Conservation (phyloP, 2,888 invertebrate genomes). For the Apocheima hispidaria region DNA sequence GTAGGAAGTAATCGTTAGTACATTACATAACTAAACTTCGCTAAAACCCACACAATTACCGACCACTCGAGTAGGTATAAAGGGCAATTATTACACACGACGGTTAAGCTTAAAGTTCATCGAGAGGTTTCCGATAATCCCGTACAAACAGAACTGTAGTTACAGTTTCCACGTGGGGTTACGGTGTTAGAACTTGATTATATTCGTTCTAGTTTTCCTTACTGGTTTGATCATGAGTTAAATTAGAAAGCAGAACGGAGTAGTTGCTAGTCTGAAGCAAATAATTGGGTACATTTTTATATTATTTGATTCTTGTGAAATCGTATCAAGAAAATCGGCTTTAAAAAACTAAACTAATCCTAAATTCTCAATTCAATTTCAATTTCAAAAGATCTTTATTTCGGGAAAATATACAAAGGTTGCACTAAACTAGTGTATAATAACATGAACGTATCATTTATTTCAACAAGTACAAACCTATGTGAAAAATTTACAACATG, state of each 20-base stretch:
- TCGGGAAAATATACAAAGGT: no score
- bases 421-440: no score
- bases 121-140: slow-evolving; percentile 45
- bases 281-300: no score
- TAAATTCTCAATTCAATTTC: no score
- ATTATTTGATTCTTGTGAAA: no score
- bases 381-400: no score
- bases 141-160: slow-evolving; percentile 11
- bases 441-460: no score
- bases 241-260: background rate
- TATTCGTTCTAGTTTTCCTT: background rate
- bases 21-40: background rate
- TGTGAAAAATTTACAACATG: no score
- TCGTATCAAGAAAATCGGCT: no score
- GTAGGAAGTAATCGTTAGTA: background rate
- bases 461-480: no score
- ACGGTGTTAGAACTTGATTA: background rate
- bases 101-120: slow-evolving; percentile 24
- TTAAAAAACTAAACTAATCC: no score
- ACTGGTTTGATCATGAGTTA: background rate
- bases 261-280: no score
- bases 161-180: slow-evolving; percentile 5
- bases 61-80: slow-evolving; percentile 10
- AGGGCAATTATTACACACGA: slow-evolving; percentile 15
- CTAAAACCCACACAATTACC: slow-evolving; percentile 1